These are phyloP conservation scores for Taenioides sp. DNA, from an alignment of 2,797 vertebrate genomes.

Conservation along the genomic window DNA sequence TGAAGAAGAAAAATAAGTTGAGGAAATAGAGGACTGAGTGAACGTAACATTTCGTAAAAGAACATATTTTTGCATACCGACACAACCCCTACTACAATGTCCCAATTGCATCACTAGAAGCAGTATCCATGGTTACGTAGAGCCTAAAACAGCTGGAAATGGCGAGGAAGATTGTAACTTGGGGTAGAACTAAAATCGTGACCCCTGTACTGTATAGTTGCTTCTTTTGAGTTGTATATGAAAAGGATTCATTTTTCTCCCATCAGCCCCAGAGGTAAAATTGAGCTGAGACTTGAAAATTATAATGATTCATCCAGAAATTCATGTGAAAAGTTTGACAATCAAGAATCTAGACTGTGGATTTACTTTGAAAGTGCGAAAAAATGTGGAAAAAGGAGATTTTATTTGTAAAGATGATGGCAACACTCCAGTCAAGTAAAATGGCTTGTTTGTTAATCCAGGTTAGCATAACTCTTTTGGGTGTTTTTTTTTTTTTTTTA, in stretches of 20 bases:
- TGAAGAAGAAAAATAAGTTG: slow-evolving; percentile 38
- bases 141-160: slow-evolving; percentile 23
- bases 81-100: slow-evolving; percentile 26
- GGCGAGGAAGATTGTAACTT: slow-evolving; percentile 17
- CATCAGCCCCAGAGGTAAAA: slow-evolving; percentile 25
- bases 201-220: slow-evolving; percentile 1
- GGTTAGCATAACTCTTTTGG: slow-evolving; percentile 27
- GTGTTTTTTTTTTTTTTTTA: slow-evolving; percentile 8
- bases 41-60: slow-evolving; percentile 56
- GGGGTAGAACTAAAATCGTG: slow-evolving; percentile 49
- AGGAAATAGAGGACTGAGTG: background rate
- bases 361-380: slow-evolving; percentile 26
- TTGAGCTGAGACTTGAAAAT: slow-evolving; percentile 15
- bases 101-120: slow-evolving; percentile 22
- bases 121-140: slow-evolving; percentile 33
- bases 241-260: slow-evolving; percentile 35
- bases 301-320: slow-evolving; percentile 7
- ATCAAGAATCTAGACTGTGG: slow-evolving; percentile 22
- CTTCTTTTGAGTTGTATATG: slow-evolving; percentile 3
- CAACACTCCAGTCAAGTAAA: slow-evolving; percentile 56
- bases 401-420: slow-evolving; percentile 58
- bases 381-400: slow-evolving; percentile 26
- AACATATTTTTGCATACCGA: slow-evolving; percentile 67
- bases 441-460: slow-evolving; percentile 57
- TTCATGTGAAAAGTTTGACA: background rate